Base-by-base conservation (phyloP, 2,797 vertebrate species). In the Hipposideros larvatus region DNA sequence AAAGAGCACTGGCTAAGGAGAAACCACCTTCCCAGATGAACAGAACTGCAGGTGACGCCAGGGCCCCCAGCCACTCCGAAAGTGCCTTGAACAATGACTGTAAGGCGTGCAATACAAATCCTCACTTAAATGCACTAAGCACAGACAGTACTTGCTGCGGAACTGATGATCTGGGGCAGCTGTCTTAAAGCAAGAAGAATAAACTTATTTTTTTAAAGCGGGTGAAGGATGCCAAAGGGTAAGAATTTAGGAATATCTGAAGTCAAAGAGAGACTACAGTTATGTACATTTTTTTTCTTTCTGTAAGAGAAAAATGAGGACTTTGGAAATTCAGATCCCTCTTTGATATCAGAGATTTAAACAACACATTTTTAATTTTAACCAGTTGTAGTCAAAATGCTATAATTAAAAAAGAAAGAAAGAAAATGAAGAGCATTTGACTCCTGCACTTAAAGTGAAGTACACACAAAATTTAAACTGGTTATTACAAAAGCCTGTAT, bases 141-240 rank as follows among this genome's bases (percentile, higher is more conserved):
- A 98, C 98, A 99, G 99, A 99, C 98, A 98, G 99, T 90, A 98
- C 98, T 98, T 98, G 98, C 99, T 98, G 97, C 98, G 99, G 99
- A 99, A 99, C 99, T 97, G 99, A 99, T 98, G 97, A 98, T 99
- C 98, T 94, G 98, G 99, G 97, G 98, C 98, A 77, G 98, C 99
- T 97, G 99, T 99, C 99, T 99, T 99, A 98, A 98, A 99, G 99
- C 99, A 99, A 99, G 99, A 99, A 99, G 99, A 99, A 99, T 99
- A 99, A 99, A 99, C 98, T 98, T 99, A 99, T 99, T 99, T 99
- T 99, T 99, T 99, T 99, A 99, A 99, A 99, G 99, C 99, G 99
- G 99, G 99, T 99, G 99, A 99, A 99, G 99, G 99, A 99, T 99
- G 99, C 99, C 98, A 98, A 98, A 98, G 98, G 99, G 99, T 99